Percentiles rank a stretch among this genome's conserved stretches.
These are phyloP conservation scores for Phodopus roborovskii DNA, from an alignment of 2,113 vertebrate species.

Conservation along the genomic window DNA sequence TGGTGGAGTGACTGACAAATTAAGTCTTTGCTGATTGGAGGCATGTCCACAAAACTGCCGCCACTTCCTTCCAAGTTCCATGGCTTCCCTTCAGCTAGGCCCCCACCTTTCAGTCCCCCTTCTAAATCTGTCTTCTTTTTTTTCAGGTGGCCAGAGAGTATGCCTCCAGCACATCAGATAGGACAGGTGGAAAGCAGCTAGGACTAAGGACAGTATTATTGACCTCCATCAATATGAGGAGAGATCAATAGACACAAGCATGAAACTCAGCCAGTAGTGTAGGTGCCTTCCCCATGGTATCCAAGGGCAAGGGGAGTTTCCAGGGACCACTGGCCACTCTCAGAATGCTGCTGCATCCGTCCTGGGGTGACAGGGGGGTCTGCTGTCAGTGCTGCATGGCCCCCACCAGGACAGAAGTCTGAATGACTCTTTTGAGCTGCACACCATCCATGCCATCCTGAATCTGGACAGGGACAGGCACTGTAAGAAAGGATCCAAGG, in stretches of 20 bases:
- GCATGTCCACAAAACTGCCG: background rate
- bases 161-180: too few relatives aligned
- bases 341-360: background rate
- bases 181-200: background rate
- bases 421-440: background rate
- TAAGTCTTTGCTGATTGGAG: background rate
- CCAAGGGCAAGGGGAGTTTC: background rate
- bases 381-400: background rate
- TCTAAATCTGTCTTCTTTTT: background rate
- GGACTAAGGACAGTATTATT: background rate
- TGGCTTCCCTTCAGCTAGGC: rapidly evolving
- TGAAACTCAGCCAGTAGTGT: background rate
- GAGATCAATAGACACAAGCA: background rate
- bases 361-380: background rate
- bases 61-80: background rate
- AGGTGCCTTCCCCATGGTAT: background rate
- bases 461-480: background rate
- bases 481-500: background rate
- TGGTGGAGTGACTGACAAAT: background rate
- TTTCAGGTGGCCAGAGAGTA: background rate
- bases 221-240: background rate
- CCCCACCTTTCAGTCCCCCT: rapidly evolving
- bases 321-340: background rate
- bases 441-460: background rate
- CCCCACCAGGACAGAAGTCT: background rate